Base-by-base conservation (phyloP, 2,888 invertebrate species). In the Drosophila mettleri region DNA sequence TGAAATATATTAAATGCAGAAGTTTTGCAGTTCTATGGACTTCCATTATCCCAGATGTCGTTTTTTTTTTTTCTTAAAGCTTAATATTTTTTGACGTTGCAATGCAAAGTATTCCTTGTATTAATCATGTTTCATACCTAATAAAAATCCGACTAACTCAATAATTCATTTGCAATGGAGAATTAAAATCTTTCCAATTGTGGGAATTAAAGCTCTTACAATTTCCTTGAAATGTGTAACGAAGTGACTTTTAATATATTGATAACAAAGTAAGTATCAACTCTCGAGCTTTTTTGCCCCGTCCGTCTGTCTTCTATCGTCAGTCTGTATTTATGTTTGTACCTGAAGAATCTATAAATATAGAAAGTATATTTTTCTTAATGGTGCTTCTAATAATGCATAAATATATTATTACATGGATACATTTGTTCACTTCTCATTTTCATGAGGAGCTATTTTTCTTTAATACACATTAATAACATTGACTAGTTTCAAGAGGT, bases 201-300 rank as follows among this genome's bases (percentile, higher is more conserved):
- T 10, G 24, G 10, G 16, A 10, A 6, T 1, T 16, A 43, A 43
- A n/a, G 9, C n/a, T 1, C n/a, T 43, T n/a, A n/a, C 4, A n/a
- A n/a, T n/a, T 43, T 43, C 14, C 0, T 9, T 9, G n/a, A 6
- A n/a, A 24, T 5, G 1, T 22, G 22, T 7, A n/a, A 41, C 12
- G 22, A 43, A 24, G n/a, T n/a, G n/a, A 24, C 12, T 38, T 0
- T 18, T 38, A 16, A 7, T n/a, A 16, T 5, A 20, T 20, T 39
- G 14, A 10, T 43, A 16, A 43, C 7, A 2, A 51, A 52, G 52
- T 52, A 52, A 52, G 52, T 52, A 38, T 45, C 10, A 22, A 22
- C 16, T 6, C 39, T 7, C 0, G 10, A 22, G 6, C 6, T 16
- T 12, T 6, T 6, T n/a, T 16, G 2, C 18, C 3, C 16, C 27